These are phyloP conservation scores for Fulmarus glacialis DNA, from an alignment of 2,113 vertebrate genomes.

Conservation along the genomic window DNA sequence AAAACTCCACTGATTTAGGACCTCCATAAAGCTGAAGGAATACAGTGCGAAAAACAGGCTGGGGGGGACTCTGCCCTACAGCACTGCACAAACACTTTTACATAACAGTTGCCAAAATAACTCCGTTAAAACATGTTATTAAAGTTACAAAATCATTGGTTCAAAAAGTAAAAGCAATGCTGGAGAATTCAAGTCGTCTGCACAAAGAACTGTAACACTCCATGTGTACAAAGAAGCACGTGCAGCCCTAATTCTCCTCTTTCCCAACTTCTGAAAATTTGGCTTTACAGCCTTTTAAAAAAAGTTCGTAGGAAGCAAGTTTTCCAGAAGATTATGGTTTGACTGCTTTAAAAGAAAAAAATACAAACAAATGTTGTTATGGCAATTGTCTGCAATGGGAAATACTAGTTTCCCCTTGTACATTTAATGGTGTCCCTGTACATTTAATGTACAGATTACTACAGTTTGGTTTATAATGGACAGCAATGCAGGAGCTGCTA, in stretches of 20 bases:
- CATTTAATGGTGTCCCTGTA: neutral
- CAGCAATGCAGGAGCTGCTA: neutral
- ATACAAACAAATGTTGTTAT: neutral
- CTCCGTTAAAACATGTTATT: neutral
- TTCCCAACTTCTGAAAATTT: neutral
- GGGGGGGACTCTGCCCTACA: neutral
- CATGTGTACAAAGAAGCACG: neutral
- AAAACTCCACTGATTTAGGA: slow-evolving; percentile 2
- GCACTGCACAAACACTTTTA: neutral
- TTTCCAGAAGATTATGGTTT: neutral
- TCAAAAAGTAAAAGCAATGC: neutral
- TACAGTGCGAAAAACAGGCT: neutral
- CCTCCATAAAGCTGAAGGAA: neutral
- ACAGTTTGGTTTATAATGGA: neutral
- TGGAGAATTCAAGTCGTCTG: neutral
- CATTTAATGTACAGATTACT: neutral
- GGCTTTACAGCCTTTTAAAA: neutral
- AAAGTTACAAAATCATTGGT: neutral
- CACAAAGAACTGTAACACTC: neutral
- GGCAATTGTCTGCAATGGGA: neutral
- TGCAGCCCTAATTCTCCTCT: neutral
- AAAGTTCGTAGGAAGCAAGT: neutral
- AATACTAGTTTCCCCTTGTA: neutral
- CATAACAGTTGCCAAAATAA: neutral
- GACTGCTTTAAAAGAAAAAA: neutral